These are phyloP conservation scores for Sepiola atlantica DNA, from an alignment of 2,888 invertebrate species.

Conservation along the genomic window DNA sequence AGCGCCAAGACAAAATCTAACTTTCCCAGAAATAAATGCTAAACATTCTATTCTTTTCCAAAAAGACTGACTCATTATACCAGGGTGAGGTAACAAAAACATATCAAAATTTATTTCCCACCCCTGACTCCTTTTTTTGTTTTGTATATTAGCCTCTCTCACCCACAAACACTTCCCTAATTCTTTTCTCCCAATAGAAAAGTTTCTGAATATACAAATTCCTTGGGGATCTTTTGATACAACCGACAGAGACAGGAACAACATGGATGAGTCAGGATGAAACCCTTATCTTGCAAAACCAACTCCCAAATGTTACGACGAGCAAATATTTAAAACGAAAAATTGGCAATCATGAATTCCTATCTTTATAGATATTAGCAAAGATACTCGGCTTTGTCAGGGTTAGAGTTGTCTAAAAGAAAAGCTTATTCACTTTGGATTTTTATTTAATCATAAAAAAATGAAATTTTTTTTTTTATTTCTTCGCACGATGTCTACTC, in stretches of 20 bases:
- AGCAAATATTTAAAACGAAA: not conserved
- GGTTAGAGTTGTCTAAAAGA: not conserved
- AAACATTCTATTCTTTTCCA: constrained; percentile 12
- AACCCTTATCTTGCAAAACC: not conserved
- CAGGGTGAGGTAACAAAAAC: not conserved
- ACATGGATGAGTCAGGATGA: not conserved
- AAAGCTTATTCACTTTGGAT: no score
- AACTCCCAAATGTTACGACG: constrained; percentile 19
- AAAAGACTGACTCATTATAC: constrained; percentile 2
- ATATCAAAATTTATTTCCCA: not conserved
- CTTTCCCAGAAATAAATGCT: not conserved
- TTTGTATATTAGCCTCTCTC: not conserved
- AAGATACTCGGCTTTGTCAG: not conserved
- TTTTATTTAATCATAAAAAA: no score
- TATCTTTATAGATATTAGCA: not conserved
- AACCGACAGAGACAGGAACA: not conserved
- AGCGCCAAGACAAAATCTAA: constrained; percentile 19
- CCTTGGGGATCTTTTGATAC: not conserved
- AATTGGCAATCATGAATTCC: not conserved
- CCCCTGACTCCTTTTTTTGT: not conserved
- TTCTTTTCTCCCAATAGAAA: not conserved
- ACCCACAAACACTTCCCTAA: not conserved
- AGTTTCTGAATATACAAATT: constrained; percentile 8
- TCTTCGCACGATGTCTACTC: no score
- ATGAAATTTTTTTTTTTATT: no score